These are phyloP conservation scores for Harpagifer antarcticus DNA, from an alignment of 2,797 vertebrate species.

Conservation along the genomic window DNA sequence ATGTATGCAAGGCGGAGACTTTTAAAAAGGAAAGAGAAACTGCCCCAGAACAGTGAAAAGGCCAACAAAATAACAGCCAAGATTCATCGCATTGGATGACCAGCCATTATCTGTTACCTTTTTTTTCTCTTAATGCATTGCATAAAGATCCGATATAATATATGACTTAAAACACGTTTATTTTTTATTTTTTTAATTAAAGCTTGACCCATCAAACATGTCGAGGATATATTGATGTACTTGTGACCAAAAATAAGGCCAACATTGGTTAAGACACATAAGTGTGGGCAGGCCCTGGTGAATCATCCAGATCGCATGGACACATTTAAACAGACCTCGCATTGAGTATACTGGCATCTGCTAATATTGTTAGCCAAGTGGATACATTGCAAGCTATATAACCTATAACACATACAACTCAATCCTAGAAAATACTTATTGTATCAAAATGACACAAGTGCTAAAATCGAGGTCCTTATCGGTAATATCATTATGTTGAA, in stretches of 20 bases:
- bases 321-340: not conserved
- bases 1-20: too few species aligned
- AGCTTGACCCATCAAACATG: not conserved
- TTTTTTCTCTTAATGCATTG: too few species aligned
- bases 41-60: too few species aligned
- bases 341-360: not conserved
- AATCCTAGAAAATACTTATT: not conserved
- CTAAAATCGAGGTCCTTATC: not conserved
- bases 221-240: not conserved
- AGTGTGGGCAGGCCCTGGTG: not conserved
- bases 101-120: too few species aligned
- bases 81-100: too few species aligned
- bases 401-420: not conserved
- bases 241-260: not conserved
- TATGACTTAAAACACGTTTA: not conserved
- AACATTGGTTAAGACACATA: not conserved
- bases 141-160: not conserved
- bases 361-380: too few species aligned
- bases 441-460: not conserved
- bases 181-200: too few species aligned
- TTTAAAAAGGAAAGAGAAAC: too few species aligned
- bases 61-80: too few species aligned
- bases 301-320: constrained; percentile 1
- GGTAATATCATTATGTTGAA: not conserved
- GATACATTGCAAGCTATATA: too few species aligned